Conservation (phyloP, 2,888 invertebrate species). For the Hypsopygia costalis region DNA sequence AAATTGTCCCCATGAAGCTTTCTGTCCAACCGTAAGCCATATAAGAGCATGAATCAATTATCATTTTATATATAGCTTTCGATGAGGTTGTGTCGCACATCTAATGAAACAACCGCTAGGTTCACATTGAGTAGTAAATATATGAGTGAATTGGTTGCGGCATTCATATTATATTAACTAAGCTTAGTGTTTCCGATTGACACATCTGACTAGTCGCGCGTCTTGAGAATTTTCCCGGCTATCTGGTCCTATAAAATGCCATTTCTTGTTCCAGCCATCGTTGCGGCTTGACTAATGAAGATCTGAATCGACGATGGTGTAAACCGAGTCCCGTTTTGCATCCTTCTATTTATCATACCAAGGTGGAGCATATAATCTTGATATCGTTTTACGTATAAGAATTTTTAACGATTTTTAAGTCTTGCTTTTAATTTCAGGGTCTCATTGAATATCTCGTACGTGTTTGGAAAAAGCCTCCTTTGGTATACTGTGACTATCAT, state of each 20-base stretch:
- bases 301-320: constrained; percentile 92
- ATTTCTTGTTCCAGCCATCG: constrained; percentile 84
- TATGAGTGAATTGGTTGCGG: constrained; percentile 27
- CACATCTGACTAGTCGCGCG: constrained; percentile 33
- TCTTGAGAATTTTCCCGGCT: constrained; percentile 44
- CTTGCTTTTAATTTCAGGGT: constrained; percentile 71
- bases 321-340: constrained; percentile 86
- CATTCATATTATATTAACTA: constrained; percentile 30
- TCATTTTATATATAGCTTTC: constrained; percentile 42
- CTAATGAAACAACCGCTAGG: constrained; percentile 45
- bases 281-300: constrained; percentile 91
- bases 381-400: too few relatives aligned
- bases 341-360: constrained; percentile 91
- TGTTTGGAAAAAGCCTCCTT: constrained; percentile 80
- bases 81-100: constrained; percentile 36
- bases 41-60: constrained; percentile 47
- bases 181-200: constrained; percentile 40
- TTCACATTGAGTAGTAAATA: constrained; percentile 43
- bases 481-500: constrained; percentile 88
- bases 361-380: constrained; percentile 64
- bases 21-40: constrained; percentile 40
- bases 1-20: constrained; percentile 41
- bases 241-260: constrained; percentile 47
- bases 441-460: constrained; percentile 82
- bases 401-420: too few relatives aligned